A percentile compares a stretch with the other conserved stretches of the same genome.
Conservation (phyloP, 2,113 vertebrate species). For the Corynorhinus townsendii region DNA sequence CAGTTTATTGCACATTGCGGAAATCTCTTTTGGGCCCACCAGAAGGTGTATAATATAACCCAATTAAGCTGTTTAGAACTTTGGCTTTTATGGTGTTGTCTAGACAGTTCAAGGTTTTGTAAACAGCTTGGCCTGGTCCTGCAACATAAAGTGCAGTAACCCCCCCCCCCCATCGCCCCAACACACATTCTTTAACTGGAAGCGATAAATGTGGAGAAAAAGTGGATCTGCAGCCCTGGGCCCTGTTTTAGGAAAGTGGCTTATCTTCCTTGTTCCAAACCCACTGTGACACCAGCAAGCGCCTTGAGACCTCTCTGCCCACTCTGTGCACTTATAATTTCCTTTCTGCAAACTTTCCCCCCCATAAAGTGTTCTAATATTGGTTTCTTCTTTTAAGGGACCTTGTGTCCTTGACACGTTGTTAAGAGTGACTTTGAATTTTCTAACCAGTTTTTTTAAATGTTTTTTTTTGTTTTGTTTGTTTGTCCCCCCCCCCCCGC, state of each 20-base stretch:
- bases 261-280: neutral
- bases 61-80: slow-evolving; percentile 98
- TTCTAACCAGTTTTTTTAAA: neutral
- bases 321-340: neutral
- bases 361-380: neutral
- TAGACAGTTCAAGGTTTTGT: slow-evolving; percentile 99
- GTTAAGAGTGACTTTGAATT: slow-evolving; percentile 24
- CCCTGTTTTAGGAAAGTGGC: neutral
- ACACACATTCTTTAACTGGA: slow-evolving; percentile 68
- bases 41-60: slow-evolving; percentile 96
- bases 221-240: slow-evolving; percentile 48
- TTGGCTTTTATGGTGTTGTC: slow-evolving; percentile 96
- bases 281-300: neutral
- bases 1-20: slow-evolving; percentile 87
- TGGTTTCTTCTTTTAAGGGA: slow-evolving; percentile 16
- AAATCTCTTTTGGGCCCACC: slow-evolving; percentile 87
- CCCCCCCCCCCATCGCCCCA: slow-evolving; percentile 30
- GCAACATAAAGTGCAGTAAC: slow-evolving; percentile 81
- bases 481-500: accelerated
- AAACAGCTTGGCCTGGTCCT: slow-evolving; percentile 91
- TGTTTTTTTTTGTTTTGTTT: neutral
- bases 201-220: slow-evolving; percentile 57
- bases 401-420: neutral
- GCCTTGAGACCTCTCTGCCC: neutral
- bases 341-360: neutral